Conservation (phyloP, 2,888 invertebrate species). For the Tetragonisca angustula region DNA sequence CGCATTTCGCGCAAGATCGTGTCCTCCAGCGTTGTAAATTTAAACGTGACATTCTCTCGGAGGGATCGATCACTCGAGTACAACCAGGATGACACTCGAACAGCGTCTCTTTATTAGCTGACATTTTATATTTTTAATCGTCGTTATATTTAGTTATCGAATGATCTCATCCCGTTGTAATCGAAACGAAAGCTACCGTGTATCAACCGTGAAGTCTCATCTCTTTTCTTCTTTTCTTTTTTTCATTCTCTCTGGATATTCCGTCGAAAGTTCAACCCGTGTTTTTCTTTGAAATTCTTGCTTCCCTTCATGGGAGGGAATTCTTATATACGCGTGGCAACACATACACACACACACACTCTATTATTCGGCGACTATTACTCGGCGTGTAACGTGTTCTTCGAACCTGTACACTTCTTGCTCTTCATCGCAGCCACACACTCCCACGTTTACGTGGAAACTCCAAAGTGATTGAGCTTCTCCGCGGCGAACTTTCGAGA, state of each 20-base stretch:
- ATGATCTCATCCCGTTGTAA: neutral
- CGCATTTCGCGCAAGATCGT: neutral
- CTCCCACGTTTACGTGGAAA: neutral
- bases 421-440: neutral
- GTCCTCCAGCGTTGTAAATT: conserved; percentile 4
- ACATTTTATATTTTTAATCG: conserved; percentile 41
- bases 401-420: neutral
- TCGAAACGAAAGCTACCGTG: neutral
- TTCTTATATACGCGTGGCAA: neutral
- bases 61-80: conserved; percentile 27
- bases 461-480: neutral
- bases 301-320: neutral
- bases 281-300: neutral
- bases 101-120: conserved; percentile 35
- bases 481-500: neutral
- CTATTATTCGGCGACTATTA: no score
- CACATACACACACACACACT: neutral
- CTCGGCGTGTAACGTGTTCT: neutral
- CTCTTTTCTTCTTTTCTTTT: neutral
- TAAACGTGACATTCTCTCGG: conserved; percentile 8
- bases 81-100: conserved; percentile 1
- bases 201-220: neutral
- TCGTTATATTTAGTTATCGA: conserved; percentile 25
- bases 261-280: neutral
- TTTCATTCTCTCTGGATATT: neutral